phyloP scores from a whole-genome alignment of 1,140 invertebrate genomes.

The Drosophila watanabei region DNA sequence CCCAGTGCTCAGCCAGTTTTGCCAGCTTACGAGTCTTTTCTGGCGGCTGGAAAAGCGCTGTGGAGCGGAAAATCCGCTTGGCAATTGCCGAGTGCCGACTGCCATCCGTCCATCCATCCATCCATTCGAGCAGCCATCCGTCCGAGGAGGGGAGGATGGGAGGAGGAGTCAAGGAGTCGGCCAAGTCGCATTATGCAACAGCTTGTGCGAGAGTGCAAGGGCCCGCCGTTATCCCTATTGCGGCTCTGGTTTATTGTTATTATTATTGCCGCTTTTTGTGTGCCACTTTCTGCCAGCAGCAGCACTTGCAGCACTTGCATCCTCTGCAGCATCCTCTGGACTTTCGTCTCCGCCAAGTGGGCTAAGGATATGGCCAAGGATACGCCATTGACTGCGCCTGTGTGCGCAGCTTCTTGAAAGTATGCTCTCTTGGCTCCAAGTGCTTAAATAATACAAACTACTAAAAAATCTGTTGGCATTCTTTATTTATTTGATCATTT shows the following conservation, averaged over 20 bases:
- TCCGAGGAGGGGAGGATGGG: not conserved
- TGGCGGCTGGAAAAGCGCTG: slow-evolving; percentile 21
- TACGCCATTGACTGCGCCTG: not conserved
- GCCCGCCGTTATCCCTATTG: slow-evolving; percentile 15
- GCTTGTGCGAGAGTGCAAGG: slow-evolving; percentile 25
- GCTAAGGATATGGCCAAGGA: slow-evolving; percentile 10
- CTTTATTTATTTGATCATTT: not conserved
- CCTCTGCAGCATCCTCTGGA: not conserved
- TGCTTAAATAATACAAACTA: not conserved
- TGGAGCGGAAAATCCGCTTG: slow-evolving; percentile 67
- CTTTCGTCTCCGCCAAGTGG: slow-evolving; percentile 32
- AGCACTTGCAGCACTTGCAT: not conserved
- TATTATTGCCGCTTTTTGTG: slow-evolving; percentile 55
- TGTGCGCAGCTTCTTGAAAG: not conserved
- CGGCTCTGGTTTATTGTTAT: slow-evolving; percentile 40
- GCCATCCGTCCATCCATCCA: slow-evolving; percentile 16
- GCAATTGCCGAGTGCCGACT: slow-evolving; percentile 37
- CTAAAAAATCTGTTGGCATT: not conserved
- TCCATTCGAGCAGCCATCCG: slow-evolving; percentile 1
- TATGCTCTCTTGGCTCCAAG: not conserved
- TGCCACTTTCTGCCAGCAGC: slow-evolving; percentile 17
- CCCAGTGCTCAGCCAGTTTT: too few species aligned
- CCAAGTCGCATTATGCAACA: slow-evolving; percentile 60
- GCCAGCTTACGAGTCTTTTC: slow-evolving; percentile 19
- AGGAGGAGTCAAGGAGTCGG: not conserved